Conservation (phyloP, 2,113 vertebrate species). For the Oriolus oriolus region DNA sequence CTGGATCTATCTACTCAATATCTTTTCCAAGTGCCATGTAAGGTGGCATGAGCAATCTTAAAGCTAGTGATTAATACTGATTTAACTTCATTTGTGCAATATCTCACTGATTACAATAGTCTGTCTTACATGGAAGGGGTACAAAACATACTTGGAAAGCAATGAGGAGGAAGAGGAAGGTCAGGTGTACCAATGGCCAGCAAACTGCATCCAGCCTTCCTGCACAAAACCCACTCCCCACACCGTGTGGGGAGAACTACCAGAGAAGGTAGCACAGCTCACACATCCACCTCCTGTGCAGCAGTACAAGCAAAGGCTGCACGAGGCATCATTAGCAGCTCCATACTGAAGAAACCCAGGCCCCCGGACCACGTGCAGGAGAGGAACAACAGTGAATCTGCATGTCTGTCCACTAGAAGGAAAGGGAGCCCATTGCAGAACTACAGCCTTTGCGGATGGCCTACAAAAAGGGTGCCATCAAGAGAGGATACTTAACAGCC, state of each 20-base stretch:
- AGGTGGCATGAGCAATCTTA: background rate
- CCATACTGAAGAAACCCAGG: background rate
- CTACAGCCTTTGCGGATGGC: background rate
- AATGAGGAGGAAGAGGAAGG: background rate
- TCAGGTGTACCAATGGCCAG: background rate
- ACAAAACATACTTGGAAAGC: background rate
- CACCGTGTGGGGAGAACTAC: accelerated
- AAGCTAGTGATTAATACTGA: background rate
- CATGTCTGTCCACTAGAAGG: accelerated
- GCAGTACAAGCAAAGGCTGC: background rate
- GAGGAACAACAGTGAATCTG: background rate
- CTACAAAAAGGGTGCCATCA: background rate
- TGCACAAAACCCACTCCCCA: background rate
- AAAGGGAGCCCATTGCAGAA: background rate
- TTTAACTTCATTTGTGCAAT: background rate
- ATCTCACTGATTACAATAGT: background rate
- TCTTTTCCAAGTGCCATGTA: background rate
- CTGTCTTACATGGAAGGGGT: background rate
- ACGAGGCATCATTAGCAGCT: background rate
- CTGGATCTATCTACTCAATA: background rate
- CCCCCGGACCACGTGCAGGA: accelerated
- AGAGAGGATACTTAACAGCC: background rate
- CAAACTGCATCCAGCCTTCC: background rate
- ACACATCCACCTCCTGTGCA: background rate
- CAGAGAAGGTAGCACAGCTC: background rate